These are phyloP conservation scores for Drosophila formosana DNA, from an alignment of 2,888 invertebrate species.

Conservation along the genomic window DNA sequence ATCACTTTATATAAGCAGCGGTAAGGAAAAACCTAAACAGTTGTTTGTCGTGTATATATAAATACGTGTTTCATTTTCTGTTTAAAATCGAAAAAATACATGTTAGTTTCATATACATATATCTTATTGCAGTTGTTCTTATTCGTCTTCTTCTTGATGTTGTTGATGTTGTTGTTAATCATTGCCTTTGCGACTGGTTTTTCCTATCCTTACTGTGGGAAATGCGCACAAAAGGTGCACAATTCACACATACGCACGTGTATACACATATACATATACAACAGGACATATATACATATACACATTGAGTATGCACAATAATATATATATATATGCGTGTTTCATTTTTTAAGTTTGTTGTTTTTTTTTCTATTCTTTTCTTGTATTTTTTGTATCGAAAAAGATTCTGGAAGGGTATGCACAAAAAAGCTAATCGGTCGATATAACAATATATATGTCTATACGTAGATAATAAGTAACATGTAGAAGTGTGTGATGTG, in stretches of 20 bases:
- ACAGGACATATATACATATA: conserved; percentile 18
- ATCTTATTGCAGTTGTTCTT: conserved; percentile 18
- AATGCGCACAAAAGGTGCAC: conserved; percentile 67
- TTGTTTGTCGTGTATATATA: conserved; percentile 40
- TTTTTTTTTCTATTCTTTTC: conserved; percentile 14
- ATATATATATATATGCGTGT: conserved; percentile 51
- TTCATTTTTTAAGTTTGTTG: conserved; percentile 20
- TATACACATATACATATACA: conserved; percentile 15
- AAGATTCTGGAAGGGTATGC: conserved; percentile 74
- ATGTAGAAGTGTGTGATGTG: conserved; percentile 43
- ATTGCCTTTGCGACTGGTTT: conserved; percentile 59
- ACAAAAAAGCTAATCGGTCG: conserved; percentile 73
- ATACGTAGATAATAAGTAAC: conserved; percentile 78
- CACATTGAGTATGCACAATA: conserved; percentile 39
- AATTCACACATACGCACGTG: conserved; percentile 30
- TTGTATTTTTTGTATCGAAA: conserved; percentile 34
- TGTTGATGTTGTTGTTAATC: conserved; percentile 43
- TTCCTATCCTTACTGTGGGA: conserved; percentile 34
- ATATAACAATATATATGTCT: conserved; percentile 73
- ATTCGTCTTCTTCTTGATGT: background rate
- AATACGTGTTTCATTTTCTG: conserved; percentile 8
- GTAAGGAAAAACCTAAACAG: conserved; percentile 75
- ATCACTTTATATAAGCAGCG: conserved; percentile 78
- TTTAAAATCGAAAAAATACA: conserved; percentile 59
- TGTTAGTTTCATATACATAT: conserved; percentile 26